Conservation (phyloP, 2,888 invertebrate genomes). For the Clanis bilineata region DNA sequence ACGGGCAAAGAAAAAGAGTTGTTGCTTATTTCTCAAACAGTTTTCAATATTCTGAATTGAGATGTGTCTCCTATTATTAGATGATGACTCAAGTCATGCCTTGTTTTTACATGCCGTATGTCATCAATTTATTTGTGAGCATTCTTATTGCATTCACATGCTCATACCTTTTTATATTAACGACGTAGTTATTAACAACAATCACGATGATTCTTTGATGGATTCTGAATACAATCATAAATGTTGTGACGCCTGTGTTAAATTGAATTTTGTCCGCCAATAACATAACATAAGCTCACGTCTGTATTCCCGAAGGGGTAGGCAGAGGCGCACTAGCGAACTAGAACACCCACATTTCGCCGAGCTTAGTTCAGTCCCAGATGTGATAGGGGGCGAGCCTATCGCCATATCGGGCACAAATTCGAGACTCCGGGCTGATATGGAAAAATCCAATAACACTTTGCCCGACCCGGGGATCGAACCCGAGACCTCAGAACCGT, state of each 20-base stretch:
- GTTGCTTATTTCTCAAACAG: not conserved
- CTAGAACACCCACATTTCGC: too few relatives aligned
- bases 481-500: too few relatives aligned
- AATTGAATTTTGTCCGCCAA: not conserved
- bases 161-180: not conserved
- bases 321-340: too few relatives aligned
- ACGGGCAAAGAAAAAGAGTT: too few relatives aligned
- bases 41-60: slow-evolving; percentile 7
- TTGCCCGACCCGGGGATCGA: too few relatives aligned
- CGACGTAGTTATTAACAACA: not conserved
- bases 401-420: too few relatives aligned
- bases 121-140: slow-evolving; percentile 10
- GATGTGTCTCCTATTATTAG: slow-evolving; percentile 6
- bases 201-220: not conserved
- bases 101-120: slow-evolving; percentile 7
- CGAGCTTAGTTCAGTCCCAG: too few relatives aligned
- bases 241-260: not conserved
- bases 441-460: too few relatives aligned
- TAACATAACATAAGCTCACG: too few relatives aligned
- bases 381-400: too few relatives aligned
- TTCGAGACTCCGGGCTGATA: too few relatives aligned
- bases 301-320: too few relatives aligned
- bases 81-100: not conserved
- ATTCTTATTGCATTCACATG: slow-evolving; percentile 2
- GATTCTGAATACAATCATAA: not conserved